A percentile compares a stretch with the other conserved stretches of the same genome.
These are phyloP conservation scores for Adineta ricciae DNA, from an alignment of 2,888 invertebrate genomes.

Conservation along the genomic window DNA sequence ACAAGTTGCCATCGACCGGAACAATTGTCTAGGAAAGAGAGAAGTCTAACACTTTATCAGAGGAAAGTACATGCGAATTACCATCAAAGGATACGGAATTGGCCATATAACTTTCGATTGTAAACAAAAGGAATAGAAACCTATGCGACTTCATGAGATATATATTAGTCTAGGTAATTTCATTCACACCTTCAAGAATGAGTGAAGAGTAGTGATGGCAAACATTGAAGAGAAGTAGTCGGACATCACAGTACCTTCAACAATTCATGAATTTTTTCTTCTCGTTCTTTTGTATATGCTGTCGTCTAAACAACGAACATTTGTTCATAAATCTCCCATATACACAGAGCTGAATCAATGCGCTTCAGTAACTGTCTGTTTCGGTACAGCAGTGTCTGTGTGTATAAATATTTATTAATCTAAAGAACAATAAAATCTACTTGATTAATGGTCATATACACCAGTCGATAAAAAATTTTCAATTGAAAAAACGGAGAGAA, in stretches of 20 bases:
- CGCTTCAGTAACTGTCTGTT: not conserved
- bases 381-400: not conserved
- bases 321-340: not conserved
- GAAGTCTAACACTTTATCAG: not conserved
- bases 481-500: not conserved
- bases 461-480: not conserved
- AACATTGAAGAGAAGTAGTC: not conserved
- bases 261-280: not conserved
- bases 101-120: not conserved
- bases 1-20: not conserved
- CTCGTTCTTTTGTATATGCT: not conserved
- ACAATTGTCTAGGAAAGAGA: not conserved
- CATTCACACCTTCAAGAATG: not conserved
- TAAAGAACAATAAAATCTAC: not conserved
- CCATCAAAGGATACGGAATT: not conserved
- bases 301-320: conserved; percentile 15
- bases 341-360: not conserved
- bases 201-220: not conserved
- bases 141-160: not conserved
- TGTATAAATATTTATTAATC: not conserved
- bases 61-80: not conserved
- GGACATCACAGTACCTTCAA: not conserved
- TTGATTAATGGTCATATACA: not conserved
- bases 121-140: not conserved
- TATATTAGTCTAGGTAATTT: not conserved